These are phyloP conservation scores for Pangasianodon hypophthalmus DNA, from an alignment of 2,113 vertebrate genomes.

Conservation along the genomic window DNA sequence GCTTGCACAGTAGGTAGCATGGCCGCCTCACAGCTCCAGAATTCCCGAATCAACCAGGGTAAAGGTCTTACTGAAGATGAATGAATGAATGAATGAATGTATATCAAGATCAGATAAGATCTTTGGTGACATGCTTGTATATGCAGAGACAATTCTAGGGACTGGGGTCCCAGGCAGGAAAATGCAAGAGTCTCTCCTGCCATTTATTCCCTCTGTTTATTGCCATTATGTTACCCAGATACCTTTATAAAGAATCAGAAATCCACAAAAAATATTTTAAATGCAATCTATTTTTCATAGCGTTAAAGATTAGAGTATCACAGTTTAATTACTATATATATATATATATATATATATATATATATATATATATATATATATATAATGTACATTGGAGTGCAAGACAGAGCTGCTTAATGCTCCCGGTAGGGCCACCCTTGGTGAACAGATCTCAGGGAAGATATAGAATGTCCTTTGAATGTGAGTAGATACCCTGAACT, in stretches of 20 bases:
- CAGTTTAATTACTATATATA: too few species aligned
- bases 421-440: background rate
- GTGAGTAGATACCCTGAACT: background rate
- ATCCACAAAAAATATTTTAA: too few species aligned
- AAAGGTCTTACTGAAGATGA: background rate
- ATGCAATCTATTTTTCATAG: too few species aligned
- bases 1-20: background rate
- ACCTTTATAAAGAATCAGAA: background rate
- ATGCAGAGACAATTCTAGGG: background rate
- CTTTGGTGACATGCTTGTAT: background rate
- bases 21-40: background rate
- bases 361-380: too few species aligned
- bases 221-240: background rate
- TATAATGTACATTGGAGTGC: background rate
- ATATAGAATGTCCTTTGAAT: background rate
- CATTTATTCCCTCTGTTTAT: background rate
- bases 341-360: too few species aligned
- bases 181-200: background rate
- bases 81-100: background rate
- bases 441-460: background rate
- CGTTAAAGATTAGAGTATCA: too few species aligned
- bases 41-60: background rate
- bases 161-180: background rate
- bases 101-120: background rate
- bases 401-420: background rate